Evolutionary conservation across 2,113 vertebrate species (phyloP).

Genomic region (Parotia lawesii): DNA sequence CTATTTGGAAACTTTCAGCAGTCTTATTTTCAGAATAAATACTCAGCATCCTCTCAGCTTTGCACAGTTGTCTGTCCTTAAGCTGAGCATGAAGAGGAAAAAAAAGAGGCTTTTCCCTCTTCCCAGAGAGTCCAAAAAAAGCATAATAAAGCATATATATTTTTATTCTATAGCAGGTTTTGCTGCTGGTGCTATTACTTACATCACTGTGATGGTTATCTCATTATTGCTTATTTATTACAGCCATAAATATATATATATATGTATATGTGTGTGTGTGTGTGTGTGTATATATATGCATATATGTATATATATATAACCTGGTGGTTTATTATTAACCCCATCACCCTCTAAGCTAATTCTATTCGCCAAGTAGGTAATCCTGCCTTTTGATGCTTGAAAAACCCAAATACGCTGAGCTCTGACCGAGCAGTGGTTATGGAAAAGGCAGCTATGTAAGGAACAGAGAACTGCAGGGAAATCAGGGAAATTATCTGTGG

Average conservation of each 20-base stretch:
- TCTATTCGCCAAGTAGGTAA: neutral
- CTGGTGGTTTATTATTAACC: neutral
- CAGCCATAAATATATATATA: neutral
- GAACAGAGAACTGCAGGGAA: neutral
- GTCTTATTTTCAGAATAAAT: neutral
- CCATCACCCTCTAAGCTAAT: neutral
- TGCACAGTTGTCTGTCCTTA: neutral
- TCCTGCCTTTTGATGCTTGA: neutral
- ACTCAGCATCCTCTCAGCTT: neutral
- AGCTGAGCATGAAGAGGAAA: neutral
- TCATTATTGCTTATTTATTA: neutral
- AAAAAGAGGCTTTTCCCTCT: neutral
- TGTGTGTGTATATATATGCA: too few species aligned
- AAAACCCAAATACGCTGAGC: neutral
- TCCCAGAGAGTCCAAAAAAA: neutral
- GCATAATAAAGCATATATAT: neutral
- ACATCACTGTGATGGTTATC: neutral
- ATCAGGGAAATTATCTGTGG: neutral
- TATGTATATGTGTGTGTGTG: too few species aligned
- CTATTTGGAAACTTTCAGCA: neutral
- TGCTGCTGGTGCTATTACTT: neutral
- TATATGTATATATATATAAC: neutral
- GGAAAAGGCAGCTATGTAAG: neutral
- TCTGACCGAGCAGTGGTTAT: accelerated
- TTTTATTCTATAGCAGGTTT: neutral